Conservation (phyloP, 2,113 vertebrate species). For the Typhlomys cinereus region DNA sequence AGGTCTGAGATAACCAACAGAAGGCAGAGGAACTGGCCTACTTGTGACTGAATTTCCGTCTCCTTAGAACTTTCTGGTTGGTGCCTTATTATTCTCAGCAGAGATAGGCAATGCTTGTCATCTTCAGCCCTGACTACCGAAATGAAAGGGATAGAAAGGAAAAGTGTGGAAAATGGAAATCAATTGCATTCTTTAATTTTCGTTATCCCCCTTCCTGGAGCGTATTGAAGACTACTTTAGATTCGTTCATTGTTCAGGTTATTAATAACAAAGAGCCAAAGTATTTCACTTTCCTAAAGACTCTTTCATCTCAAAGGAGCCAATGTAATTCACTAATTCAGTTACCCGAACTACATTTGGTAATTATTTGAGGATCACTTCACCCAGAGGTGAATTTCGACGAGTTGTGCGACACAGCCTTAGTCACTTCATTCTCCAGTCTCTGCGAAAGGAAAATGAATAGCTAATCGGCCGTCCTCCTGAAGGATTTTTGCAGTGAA, state of each 20-base stretch:
- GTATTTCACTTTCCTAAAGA: slow-evolving; percentile 78
- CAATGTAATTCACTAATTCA: slow-evolving; percentile 80
- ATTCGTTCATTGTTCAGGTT: slow-evolving; percentile 76
- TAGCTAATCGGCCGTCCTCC: slow-evolving; percentile 75
- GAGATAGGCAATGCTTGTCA: slow-evolving; percentile 68
- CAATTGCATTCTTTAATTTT: slow-evolving; percentile 75
- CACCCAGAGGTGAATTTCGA: slow-evolving; percentile 78
- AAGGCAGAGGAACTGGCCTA: not conserved
- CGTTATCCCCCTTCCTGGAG: slow-evolving; percentile 66
- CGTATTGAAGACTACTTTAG: slow-evolving; percentile 68
- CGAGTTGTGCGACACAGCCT: slow-evolving; percentile 69
- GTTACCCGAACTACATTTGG: slow-evolving; percentile 80
- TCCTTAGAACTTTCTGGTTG: slow-evolving; percentile 42
- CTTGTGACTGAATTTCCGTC: slow-evolving; percentile 38
- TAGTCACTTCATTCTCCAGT: slow-evolving; percentile 68
- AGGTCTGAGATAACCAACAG: no score
- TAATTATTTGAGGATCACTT: slow-evolving; percentile 83
- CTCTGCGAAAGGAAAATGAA: slow-evolving; percentile 69
- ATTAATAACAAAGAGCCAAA: slow-evolving; percentile 79
- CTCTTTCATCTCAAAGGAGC: slow-evolving; percentile 80
- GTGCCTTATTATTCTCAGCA: slow-evolving; percentile 71
- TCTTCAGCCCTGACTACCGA: slow-evolving; percentile 60
- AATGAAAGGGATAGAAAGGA: slow-evolving; percentile 73
- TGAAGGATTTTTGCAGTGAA: slow-evolving; percentile 73
- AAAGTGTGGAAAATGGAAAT: slow-evolving; percentile 74